Base-by-base conservation (phyloP, 1,140 invertebrate species). In the Cotesia typhae region DNA sequence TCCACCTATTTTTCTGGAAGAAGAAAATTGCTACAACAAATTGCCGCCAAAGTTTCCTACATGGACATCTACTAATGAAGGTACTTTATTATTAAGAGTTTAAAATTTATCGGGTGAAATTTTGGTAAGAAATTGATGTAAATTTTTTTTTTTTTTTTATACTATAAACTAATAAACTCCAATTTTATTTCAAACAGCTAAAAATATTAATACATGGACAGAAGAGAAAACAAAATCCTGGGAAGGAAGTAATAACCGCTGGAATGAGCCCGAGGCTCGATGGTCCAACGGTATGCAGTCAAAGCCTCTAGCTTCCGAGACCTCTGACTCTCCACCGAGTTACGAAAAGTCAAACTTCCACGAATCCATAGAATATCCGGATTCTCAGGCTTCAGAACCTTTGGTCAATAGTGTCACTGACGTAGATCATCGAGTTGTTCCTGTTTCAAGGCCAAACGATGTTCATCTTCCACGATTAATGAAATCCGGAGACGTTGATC, bases 401-500 rank as follows among this genome's bases (percentile, higher is more conserved):
- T 76, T 85, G 69, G 75, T 87, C 4, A 82, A 85, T 72, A 85
- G 84, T 41, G 82, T 85, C 38, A 85, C 87, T 51, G 90, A 91
- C 78, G 89, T 91, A 52, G 90, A 91, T 84, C 90, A 91, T 80
- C 84, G 86, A 71, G 82, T 87, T 28, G 81, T 86, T 67, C 80
- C 84, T 61, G 77, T 85, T 28, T 84, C 86, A 47, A 79, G 86
- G 77, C 75, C 80, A 1, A 41, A 80, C 4, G 85, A 86, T 4
- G 83, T 77, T 63, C 82, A 82, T 69, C 71, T 86, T 38, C 76
- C 84, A 6, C 82, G 85, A 3, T 73, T 86, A 17, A 82, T 85
- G 59, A 87, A 87, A 73, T 85, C 82, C 41, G 84, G 87, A 36
- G 93, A 94, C 82, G 92, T 95, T 17, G 93, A 94, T 84, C 93